Percentiles rank a stretch among this genome's conserved stretches.
These are phyloP conservation scores for Arctopsyche grandis DNA, from an alignment of 1,140 invertebrate genomes.

Conservation along the genomic window DNA sequence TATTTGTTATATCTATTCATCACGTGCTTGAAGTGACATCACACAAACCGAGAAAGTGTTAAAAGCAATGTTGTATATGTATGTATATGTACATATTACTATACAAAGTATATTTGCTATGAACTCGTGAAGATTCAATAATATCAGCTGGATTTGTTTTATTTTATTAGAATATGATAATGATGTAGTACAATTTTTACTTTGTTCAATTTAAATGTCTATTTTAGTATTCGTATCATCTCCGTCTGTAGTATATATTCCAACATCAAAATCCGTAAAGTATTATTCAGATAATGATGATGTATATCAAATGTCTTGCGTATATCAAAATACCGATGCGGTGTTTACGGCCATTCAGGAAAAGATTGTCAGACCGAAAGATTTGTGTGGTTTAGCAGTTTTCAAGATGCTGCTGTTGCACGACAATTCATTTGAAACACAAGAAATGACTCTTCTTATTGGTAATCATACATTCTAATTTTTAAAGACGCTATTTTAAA, in stretches of 20 bases:
- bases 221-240: conserved; percentile 64
- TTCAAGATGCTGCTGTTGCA: conserved; percentile 59
- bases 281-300: conserved; percentile 65
- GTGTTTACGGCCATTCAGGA: conserved; percentile 56
- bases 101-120: no score
- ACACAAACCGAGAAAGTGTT: no score
- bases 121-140: no score
- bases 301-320: conserved; percentile 45
- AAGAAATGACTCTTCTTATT: conserved; percentile 63
- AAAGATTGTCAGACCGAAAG: conserved; percentile 58
- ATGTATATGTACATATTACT: no score
- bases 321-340: conserved; percentile 52
- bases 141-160: no score
- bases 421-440: conserved; percentile 60
- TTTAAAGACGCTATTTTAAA: background rate
- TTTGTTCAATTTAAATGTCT: no score
- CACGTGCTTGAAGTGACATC: no score
- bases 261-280: conserved; percentile 60
- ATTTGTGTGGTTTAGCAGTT: conserved; percentile 57
- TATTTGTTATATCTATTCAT: no score
- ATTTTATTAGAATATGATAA: no score
- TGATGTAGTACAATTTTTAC: no score
- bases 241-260: conserved; percentile 63
- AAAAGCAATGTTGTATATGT: no score
- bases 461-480: conserved; percentile 56